Evolutionary conservation across 2,888 invertebrate genomes (phyloP).

Genomic region (Patella pellucida): DNA sequence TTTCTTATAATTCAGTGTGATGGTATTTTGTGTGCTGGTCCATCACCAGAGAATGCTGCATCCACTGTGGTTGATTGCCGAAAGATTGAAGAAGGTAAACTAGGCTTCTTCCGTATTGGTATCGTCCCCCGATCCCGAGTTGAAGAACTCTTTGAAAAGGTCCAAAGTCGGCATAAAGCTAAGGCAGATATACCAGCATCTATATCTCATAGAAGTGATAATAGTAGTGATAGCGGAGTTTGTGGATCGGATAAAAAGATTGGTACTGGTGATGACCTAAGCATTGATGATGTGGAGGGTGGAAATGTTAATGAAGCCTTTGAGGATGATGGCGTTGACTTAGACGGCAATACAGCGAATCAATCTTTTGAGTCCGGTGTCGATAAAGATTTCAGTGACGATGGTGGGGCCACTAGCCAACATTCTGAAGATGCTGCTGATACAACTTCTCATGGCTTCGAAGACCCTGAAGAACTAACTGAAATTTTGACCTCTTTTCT

Average conservation of each 20-base stretch:
- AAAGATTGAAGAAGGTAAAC: slow-evolving; percentile 42
- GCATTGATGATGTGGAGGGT: background rate
- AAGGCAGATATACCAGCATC: slow-evolving; percentile 20
- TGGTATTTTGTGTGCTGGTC: slow-evolving; percentile 51
- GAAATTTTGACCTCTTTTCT: background rate
- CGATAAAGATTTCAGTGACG: background rate
- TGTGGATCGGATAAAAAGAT: slow-evolving; percentile 15
- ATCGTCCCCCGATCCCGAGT: slow-evolving; percentile 49
- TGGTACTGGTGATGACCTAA: background rate
- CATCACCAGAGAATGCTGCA: slow-evolving; percentile 50
- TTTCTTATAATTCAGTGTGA: slow-evolving; percentile 41
- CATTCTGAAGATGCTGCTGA: background rate
- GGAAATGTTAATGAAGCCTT: background rate
- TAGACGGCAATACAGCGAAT: background rate
- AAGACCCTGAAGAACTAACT: background rate
- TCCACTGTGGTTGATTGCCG: slow-evolving; percentile 55
- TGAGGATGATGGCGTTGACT: background rate
- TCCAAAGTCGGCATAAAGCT: slow-evolving; percentile 30
- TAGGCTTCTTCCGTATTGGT: slow-evolving; percentile 52
- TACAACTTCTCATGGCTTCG: background rate
- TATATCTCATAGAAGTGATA: slow-evolving; percentile 5
- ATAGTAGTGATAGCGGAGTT: slow-evolving; percentile 15
- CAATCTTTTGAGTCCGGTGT: background rate
- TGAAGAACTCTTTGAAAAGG: slow-evolving; percentile 44
- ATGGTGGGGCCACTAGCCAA: background rate